These are phyloP conservation scores for Acromyrmex heyeri DNA, from an alignment of 1,140 invertebrate genomes.

Conservation along the genomic window DNA sequence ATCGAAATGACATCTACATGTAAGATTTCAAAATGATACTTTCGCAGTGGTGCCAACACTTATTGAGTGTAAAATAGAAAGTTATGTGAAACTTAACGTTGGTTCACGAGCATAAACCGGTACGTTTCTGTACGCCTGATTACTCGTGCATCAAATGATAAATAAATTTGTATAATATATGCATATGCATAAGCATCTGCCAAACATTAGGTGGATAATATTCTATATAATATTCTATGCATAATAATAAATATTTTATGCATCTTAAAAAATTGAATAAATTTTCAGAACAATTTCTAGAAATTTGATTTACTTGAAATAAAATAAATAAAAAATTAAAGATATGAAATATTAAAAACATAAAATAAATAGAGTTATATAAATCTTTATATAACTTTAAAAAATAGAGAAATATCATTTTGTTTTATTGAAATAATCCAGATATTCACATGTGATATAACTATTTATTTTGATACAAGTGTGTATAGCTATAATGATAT, in stretches of 20 bases:
- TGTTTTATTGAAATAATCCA: too few species aligned
- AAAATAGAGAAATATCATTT: too few species aligned
- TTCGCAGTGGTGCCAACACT: conserved; percentile 22
- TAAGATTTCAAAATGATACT: conserved; percentile 4
- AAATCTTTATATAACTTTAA: too few species aligned
- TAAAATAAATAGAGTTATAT: too few species aligned
- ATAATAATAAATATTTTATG: too few species aligned
- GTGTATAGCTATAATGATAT: too few species aligned
- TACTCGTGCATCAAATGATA: neutral
- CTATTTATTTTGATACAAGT: too few species aligned
- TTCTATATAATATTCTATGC: neutral
- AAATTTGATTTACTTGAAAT: neutral
- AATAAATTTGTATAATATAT: conserved; percentile 51
- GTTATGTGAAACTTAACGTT: conserved; percentile 54
- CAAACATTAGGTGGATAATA: neutral
- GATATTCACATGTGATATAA: too few species aligned
- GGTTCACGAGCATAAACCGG: conserved; percentile 29
- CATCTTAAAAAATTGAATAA: neutral
- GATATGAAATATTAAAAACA: neutral
- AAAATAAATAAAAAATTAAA: neutral
- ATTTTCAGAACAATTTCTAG: neutral
- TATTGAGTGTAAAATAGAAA: conserved; percentile 62
- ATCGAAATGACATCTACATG: too few species aligned
- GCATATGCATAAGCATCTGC: neutral
- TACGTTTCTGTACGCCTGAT: neutral